Evolutionary conservation across 1,140 invertebrate species (phyloP).

Genomic region (Drosophila funebris): DNA sequence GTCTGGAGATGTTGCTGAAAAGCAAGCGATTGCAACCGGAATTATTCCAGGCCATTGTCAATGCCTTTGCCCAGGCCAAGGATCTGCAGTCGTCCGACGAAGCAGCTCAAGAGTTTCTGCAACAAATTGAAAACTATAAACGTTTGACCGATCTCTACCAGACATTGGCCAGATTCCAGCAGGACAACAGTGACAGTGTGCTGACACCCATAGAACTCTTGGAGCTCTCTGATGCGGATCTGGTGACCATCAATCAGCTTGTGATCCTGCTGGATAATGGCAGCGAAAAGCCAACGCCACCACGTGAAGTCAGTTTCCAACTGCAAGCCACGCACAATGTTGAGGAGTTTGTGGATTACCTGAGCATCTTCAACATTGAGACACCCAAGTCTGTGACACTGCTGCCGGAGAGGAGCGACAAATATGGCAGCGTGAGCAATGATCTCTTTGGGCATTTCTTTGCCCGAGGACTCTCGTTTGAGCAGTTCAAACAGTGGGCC

Average conservation of each 20-base stretch:
- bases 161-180: constrained; percentile 22
- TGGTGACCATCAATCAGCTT: constrained; percentile 79
- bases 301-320: constrained; percentile 62
- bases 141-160: constrained; percentile 70
- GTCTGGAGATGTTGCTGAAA: constrained; percentile 88
- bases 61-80: constrained; percentile 44
- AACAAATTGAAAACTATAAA: constrained; percentile 70
- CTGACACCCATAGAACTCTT: constrained; percentile 49
- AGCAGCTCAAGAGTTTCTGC: constrained; percentile 35
- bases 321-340: constrained; percentile 48
- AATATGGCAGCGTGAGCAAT: constrained; percentile 65
- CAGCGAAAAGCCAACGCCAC: constrained; percentile 32
- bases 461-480: constrained; percentile 51
- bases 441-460: constrained; percentile 71
- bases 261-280: constrained; percentile 60
- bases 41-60: constrained; percentile 66
- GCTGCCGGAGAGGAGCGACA: constrained; percentile 39
- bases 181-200: background rate
- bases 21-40: constrained; percentile 83
- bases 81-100: background rate
- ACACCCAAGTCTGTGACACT: constrained; percentile 44
- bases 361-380: constrained; percentile 73
- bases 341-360: constrained; percentile 75
- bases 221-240: constrained; percentile 69
- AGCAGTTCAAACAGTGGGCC: constrained; percentile 66